Evolutionary conservation across 2,888 invertebrate genomes (phyloP).

Genomic region (Platycheirus rosarum): DNA sequence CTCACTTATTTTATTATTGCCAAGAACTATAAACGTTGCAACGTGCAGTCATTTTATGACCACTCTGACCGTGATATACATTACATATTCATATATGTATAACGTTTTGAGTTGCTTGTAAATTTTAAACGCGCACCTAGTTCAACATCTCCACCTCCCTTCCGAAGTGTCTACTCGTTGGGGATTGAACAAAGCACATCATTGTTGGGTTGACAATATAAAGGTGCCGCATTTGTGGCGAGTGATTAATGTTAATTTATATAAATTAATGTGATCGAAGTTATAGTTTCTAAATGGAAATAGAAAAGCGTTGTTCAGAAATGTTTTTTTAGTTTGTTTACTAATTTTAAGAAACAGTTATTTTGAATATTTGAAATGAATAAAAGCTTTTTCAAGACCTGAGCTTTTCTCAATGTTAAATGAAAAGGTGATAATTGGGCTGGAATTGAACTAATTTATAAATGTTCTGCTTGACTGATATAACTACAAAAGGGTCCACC

Average conservation of each 20-base stretch:
- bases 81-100: neutral
- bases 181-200: slow-evolving; percentile 60
- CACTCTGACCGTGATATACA: slow-evolving; percentile 62
- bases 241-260: slow-evolving; percentile 47
- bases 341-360: no score
- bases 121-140: slow-evolving; percentile 4
- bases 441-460: no score
- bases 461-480: neutral
- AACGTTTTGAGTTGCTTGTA: slow-evolving; percentile 33
- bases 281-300: slow-evolving; percentile 5
- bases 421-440: no score
- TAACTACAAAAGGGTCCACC: neutral
- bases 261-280: slow-evolving; percentile 6
- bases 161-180: slow-evolving; percentile 13
- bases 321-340: no score
- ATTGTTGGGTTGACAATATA: slow-evolving; percentile 49
- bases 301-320: slow-evolving; percentile 14
- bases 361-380: no score
- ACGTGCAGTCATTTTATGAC: slow-evolving; percentile 45
- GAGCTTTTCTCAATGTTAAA: no score
- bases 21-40: slow-evolving; percentile 33
- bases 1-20: slow-evolving; percentile 42
- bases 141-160: neutral
- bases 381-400: no score
- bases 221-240: slow-evolving; percentile 61